Base-by-base conservation (phyloP, 2,888 invertebrate species). In the Napeogenes sylphis region DNA sequence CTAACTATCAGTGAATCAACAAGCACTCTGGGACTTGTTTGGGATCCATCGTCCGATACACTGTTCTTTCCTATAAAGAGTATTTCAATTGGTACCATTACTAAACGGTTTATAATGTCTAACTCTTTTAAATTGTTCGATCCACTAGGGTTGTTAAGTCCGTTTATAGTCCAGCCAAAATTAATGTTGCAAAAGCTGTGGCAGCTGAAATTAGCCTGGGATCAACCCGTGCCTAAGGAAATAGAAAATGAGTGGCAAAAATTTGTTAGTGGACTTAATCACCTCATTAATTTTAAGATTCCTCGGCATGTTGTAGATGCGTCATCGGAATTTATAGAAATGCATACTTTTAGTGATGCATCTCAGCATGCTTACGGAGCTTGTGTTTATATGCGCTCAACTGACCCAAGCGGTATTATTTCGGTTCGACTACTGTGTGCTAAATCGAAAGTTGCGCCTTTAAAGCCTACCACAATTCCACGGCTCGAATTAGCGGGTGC, bases 401-500 rank as follows among this genome's bases (percentile, higher is more conserved):
- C 45, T 2, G 21, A 51, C 33, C 2, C 2, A 8, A 45, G 42
- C 14, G 45, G 53, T 4, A 10, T 35, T 6, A 32, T 55, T n/a
- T 8, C 21, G 13, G 59, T 61, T 5, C 45, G 32, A 14, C 32
- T 66, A 4, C 54, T 64, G 6, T 64, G 62, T 55, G 55, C 63
- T 2, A 65, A 67, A 42, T 64, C 63, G 2, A 59, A 56, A 30
- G 68, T 68, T 6, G 58, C 58, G 2, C 69, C 67, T 0, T 38
- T 46, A 5, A 65, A 68, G 30, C 56, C 69, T 0, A 55, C 33
- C 12, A 66, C 66, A 3, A 64, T 70, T 12, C 68, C 68, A 2
- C 61, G 66, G 5, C 38, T 69, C 14, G 75, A 75, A 56, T 56
- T 75, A 5, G 67, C 65, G 30, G 69, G 38, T 32, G 65, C 63